These are phyloP conservation scores for Synodontis membranacea DNA, from an alignment of 2,113 vertebrate species.

Conservation along the genomic window DNA sequence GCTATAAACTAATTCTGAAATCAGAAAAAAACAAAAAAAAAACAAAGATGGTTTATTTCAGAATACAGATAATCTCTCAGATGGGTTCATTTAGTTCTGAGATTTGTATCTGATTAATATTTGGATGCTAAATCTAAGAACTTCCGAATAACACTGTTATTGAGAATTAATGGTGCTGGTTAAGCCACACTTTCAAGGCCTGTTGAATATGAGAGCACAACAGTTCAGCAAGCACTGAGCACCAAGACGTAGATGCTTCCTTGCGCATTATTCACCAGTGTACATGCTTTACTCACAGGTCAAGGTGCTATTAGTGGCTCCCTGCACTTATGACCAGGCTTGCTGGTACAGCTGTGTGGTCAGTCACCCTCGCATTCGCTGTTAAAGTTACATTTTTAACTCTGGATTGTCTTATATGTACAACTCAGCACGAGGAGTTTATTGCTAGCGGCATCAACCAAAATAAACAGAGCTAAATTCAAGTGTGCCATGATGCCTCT, in stretches of 20 bases:
- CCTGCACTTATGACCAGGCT: background rate
- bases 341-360: background rate
- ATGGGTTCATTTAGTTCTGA: background rate
- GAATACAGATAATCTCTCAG: background rate
- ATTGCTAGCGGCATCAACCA: background rate
- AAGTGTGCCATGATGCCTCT: background rate
- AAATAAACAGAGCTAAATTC: background rate
- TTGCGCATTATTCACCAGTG: background rate
- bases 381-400: background rate
- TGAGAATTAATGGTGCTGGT: background rate
- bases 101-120: background rate
- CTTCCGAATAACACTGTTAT: background rate
- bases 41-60: background rate
- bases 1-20: background rate
- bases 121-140: background rate
- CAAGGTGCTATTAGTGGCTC: background rate
- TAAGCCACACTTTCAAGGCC: background rate
- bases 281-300: background rate
- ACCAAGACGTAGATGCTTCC: background rate
- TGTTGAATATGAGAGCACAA: background rate
- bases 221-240: background rate
- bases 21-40: background rate
- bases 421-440: background rate
- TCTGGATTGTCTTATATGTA: background rate
- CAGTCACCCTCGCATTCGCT: background rate